phyloP scores from a whole-genome alignment of 92 coral and sea anemone species.

The Porites divaricata region DNA sequence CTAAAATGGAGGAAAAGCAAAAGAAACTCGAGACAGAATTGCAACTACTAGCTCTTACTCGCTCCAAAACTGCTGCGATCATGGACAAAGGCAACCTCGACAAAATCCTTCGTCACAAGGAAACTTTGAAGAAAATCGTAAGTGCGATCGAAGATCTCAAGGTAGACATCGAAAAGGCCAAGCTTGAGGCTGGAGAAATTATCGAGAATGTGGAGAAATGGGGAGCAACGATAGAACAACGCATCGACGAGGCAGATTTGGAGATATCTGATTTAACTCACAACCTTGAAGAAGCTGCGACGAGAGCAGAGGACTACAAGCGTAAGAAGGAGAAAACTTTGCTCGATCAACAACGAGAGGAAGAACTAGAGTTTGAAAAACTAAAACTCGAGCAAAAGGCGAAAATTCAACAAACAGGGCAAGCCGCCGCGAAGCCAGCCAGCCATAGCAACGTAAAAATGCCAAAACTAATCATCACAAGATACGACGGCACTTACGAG shows the following conservation, averaged over 20 bases:
- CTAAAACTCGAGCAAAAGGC: conserved; percentile 28
- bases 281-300: conserved; percentile 29
- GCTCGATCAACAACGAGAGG: conserved; percentile 39
- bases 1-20: conserved; percentile 17
- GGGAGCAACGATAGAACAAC: conserved; percentile 40
- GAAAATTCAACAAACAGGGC: conserved; percentile 4
- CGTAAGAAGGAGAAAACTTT: conserved; percentile 34
- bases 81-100: conserved; percentile 41
- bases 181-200: conserved; percentile 29
- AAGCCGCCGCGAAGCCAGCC: conserved; percentile 14
- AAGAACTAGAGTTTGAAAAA: conserved; percentile 45
- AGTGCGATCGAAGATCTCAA: conserved; percentile 23
- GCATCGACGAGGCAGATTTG: conserved; percentile 42
- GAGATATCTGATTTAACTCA: conserved; percentile 18
- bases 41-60: conserved; percentile 26
- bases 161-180: conserved; percentile 38
- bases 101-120: conserved; percentile 39
- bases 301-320: conserved; percentile 33
- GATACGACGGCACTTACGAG: conserved; percentile 45
- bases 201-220: conserved; percentile 44
- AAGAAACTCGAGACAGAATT: conserved; percentile 37
- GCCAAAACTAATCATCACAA: conserved; percentile 48
- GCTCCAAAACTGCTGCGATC: conserved; percentile 10
- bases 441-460: conserved; percentile 41
- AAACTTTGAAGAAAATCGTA: conserved; percentile 30